Evolutionary conservation across 2,797 vertebrate genomes (phyloP), one percentile per base, ranked within the genome.

Genomic region (Spinus pinus): DNA sequence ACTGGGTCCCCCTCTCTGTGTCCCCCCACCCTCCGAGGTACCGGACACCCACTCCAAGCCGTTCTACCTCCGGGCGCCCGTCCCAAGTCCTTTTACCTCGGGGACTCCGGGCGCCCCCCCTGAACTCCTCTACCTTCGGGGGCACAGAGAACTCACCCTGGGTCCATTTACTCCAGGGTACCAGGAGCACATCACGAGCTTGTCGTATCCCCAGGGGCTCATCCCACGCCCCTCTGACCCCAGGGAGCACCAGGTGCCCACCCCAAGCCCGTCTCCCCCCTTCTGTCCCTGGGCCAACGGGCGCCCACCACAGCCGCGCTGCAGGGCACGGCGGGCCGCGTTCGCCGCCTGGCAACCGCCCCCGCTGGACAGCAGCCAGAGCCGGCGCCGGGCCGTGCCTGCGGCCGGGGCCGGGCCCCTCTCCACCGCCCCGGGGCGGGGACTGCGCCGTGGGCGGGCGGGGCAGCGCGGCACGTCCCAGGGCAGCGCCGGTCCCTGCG

Each of bases 391-490:
- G 8, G 31, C 58, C 47, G 31, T 23, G 47, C 42, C 20, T 16
- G 37, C 17, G 60, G 23, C 46, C 42, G 30, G 19, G 57, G 27
- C 61, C 42, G n/a, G 19, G 62, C 57, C 17, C 50, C 70, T 58
- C n/a, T 51, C n/a, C 44, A 1, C 78, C 57, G 57, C 57, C 57
- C 67, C 57, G 80, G 80, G 77, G 93, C 81, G 50, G 73, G 50
- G 88, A 53, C 83, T 69, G 66, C 46, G 72, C 82, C 67, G 71
- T 47, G 65, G 80, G 84, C 92, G 88, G 88, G 88, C 57, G 88
- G 84, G 27, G 83, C 47, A 70, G 70, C 23, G 72, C 72, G 25
- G 51, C 51, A 33, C 24, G 81, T 72, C 35, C 73, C 81, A 51
- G 86, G 64, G 78, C 64, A 69, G 46, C 64, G 37, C 14, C 33